phyloP scores from a whole-genome alignment of 2,888 invertebrate genomes.

The Cactoblastis cactorum region DNA sequence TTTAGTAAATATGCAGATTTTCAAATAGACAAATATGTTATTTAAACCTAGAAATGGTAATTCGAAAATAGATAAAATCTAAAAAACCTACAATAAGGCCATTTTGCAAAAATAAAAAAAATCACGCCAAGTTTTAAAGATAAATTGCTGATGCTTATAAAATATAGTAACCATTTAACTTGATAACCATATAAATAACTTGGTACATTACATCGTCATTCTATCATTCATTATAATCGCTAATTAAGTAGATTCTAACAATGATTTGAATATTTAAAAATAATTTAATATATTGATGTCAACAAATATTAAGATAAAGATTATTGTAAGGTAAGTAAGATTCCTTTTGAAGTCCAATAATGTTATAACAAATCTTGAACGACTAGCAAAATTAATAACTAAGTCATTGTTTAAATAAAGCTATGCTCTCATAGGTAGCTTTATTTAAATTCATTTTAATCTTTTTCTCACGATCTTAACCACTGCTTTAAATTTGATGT shows the following conservation, averaged over 20 bases:
- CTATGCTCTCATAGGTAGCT: too few species aligned
- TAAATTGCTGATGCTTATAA: constrained; percentile 7
- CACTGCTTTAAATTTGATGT: too few species aligned
- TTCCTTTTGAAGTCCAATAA: too few species aligned
- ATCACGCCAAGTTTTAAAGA: background rate
- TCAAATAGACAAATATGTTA: background rate
- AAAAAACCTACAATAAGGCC: background rate
- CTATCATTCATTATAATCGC: background rate
- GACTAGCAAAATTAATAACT: too few species aligned
- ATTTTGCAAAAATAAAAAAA: background rate
- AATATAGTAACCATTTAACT: constrained; percentile 7
- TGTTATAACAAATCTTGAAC: too few species aligned
- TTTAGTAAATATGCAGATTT: background rate
- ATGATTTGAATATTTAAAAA: too few species aligned
- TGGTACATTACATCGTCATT: background rate
- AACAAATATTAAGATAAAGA: too few species aligned
- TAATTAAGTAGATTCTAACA: background rate
- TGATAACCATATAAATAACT: constrained; percentile 4
- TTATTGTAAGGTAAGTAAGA: too few species aligned
- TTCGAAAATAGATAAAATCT: background rate
- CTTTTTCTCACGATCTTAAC: too few species aligned
- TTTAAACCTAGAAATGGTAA: background rate
- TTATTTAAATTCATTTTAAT: too few species aligned
- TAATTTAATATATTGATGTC: too few species aligned
- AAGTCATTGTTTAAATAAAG: too few species aligned